A percentile compares a stretch with the other conserved stretches of the same genome.
Conservation (phyloP, 1,140 invertebrate genomes). For the Hypsibius dujardini region DNA sequence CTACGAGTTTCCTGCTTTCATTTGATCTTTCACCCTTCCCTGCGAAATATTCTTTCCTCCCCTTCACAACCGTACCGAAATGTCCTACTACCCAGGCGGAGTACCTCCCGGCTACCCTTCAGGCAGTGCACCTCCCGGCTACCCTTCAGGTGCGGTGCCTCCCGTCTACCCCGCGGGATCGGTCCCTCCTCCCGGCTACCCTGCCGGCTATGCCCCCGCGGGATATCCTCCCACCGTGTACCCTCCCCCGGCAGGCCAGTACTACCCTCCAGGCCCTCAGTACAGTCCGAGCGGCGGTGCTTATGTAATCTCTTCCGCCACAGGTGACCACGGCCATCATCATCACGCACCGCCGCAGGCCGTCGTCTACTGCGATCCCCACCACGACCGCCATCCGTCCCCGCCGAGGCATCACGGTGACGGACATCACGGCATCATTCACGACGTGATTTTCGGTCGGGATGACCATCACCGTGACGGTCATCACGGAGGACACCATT, state of each 20-base stretch:
- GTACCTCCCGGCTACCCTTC: too few relatives aligned
- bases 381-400: neutral
- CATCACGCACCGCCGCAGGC: neutral
- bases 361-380: neutral
- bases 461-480: neutral
- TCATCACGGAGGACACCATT: constrained; percentile 16
- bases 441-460: neutral
- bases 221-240: neutral
- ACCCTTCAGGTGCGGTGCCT: too few relatives aligned
- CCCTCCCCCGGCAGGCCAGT: neutral
- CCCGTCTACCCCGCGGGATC: neutral
- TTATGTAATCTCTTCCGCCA: too few relatives aligned
- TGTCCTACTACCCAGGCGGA: too few relatives aligned
- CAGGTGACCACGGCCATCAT: neutral
- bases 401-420: neutral
- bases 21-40: too few relatives aligned
- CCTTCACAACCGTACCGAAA: too few relatives aligned
- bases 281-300: too few relatives aligned
- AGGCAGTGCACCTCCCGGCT: constrained; percentile 22
- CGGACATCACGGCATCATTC: constrained; percentile 10
- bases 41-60: too few relatives aligned
- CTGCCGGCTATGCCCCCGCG: neutral
- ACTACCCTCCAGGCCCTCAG: neutral
- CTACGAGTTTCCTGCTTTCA: too few relatives aligned
- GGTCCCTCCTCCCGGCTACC: neutral